Evolutionary conservation across 1,140 invertebrate species (phyloP), one percentile per base, ranked within the genome.

Genomic region (Tetragnatha versicolor): DNA sequence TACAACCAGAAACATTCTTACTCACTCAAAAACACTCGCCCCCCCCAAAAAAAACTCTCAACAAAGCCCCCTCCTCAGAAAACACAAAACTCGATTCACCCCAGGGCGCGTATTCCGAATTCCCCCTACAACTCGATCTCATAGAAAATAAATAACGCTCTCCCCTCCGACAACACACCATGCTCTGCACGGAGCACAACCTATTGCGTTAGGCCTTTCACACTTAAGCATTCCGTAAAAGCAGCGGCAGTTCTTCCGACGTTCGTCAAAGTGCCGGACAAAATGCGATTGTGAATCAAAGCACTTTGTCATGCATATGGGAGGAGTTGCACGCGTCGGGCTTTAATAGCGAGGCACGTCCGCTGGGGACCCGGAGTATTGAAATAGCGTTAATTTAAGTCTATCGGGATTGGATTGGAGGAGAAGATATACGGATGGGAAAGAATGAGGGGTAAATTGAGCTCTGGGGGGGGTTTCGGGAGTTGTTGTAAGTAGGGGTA

Each of bases 301-400:
- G 68, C 31, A 70, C 68, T 70, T 70, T 70, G 68, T 70, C 68
- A 70, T 70, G 68, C 68, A 70, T 70, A 70, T 70, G 39, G 51
- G 25, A n/a, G 42, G n/a, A n/a, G 12, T 47, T 42, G 35, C 61
- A n/a, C 10, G 22, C 1, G 14, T 6, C 3, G 20, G 25, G 10
- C 6, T 33, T 9, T 2, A 2, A 31, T 31, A 2, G 33, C 27
- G 35, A 35, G 27, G 14, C 27, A 9, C 5, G 17, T 10, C 14
- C n/a, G 6, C 14, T 20, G 12, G 5, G 22, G 20, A 55, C 22
- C 12, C 20, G 51, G 20, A 5, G 31, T 35, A 53, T 58, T 17
- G 20, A 58, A 58, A 58, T 58, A 58, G 55, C 35, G 55, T 58
- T 58, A 58, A 58, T 58, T 33, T 58, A 58, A 58, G 35, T 17